phyloP scores from a whole-genome alignment of 1,140 invertebrate genomes.

The Drosophila biarmipes region DNA sequence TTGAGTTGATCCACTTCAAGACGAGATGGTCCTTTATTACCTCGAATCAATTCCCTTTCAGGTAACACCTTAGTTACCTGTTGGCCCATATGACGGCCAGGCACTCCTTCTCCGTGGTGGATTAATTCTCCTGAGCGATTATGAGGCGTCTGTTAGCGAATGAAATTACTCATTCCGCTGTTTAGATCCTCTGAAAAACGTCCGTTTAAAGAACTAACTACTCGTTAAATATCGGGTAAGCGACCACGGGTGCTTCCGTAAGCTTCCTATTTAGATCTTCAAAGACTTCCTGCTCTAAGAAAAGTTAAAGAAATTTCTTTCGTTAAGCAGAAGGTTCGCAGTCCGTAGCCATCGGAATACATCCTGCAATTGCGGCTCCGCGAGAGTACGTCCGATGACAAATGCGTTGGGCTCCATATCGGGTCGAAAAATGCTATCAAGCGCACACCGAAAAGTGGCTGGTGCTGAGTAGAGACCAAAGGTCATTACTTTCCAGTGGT shows the following conservation, averaged over 20 bases:
- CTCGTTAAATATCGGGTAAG: neutral
- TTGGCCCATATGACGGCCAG: too few relatives aligned
- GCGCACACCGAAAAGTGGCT: constrained; percentile 83
- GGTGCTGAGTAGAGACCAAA: constrained; percentile 84
- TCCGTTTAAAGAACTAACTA: neutral
- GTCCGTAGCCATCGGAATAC: neutral
- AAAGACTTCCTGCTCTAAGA: neutral
- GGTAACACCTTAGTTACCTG: too few relatives aligned
- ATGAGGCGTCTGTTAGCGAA: neutral
- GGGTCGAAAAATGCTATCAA: constrained; percentile 64
- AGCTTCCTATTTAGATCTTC: neutral
- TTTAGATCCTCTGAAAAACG: neutral
- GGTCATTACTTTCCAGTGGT: constrained; percentile 82
- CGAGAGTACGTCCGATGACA: constrained; percentile 76
- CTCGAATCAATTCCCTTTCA: too few relatives aligned
- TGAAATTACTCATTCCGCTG: neutral
- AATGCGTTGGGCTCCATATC: constrained; percentile 53
- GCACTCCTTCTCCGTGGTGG: too few relatives aligned
- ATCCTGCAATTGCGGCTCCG: neutral
- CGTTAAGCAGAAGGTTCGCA: neutral
- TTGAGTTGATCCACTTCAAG: too few relatives aligned
- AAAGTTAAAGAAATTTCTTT: neutral
- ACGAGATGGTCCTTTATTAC: too few relatives aligned
- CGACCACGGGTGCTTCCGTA: neutral
- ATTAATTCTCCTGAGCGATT: neutral